phyloP scores from a whole-genome alignment of 1,140 invertebrate species.

The Zaprionus taronus region DNA sequence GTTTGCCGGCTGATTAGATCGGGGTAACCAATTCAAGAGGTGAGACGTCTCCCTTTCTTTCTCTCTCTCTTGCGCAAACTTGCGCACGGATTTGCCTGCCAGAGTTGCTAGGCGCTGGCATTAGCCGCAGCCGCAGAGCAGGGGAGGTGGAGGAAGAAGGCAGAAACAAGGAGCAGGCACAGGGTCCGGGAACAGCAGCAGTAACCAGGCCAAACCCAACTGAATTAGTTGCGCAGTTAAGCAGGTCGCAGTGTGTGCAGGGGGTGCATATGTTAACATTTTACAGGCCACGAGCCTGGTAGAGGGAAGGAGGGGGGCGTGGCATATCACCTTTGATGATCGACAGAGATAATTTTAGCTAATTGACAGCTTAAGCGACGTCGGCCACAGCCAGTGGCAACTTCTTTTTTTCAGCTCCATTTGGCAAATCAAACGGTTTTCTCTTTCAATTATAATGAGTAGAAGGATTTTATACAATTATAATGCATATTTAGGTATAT shows the following conservation, averaged over 20 bases:
- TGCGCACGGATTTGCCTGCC: constrained; percentile 26
- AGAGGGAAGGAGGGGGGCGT: neutral
- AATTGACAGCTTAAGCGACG: constrained; percentile 1
- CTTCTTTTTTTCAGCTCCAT: neutral
- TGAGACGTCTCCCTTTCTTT: neutral
- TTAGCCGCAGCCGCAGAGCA: constrained; percentile 37
- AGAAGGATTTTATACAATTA: neutral
- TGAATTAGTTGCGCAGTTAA: constrained; percentile 15
- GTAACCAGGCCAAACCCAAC: neutral
- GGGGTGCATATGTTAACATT: neutral
- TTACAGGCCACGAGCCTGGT: neutral
- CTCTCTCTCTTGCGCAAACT: constrained; percentile 10
- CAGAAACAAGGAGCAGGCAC: too few relatives aligned
- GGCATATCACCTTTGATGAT: constrained; percentile 4
- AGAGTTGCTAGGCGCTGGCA: constrained; percentile 71
- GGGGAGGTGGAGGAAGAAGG: too few relatives aligned
- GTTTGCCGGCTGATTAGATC: constrained; percentile 72
- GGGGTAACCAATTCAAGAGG: constrained; percentile 74
- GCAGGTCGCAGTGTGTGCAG: too few relatives aligned
- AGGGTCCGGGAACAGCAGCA: too few relatives aligned
- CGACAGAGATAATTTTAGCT: constrained; percentile 5
- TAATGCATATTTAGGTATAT: too few relatives aligned
- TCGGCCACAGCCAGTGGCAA: neutral
- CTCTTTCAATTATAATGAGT: neutral
- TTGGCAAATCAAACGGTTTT: neutral